phyloP scores from a whole-genome alignment of 2,113 vertebrate species.

The Setophaga kirtlandii region DNA sequence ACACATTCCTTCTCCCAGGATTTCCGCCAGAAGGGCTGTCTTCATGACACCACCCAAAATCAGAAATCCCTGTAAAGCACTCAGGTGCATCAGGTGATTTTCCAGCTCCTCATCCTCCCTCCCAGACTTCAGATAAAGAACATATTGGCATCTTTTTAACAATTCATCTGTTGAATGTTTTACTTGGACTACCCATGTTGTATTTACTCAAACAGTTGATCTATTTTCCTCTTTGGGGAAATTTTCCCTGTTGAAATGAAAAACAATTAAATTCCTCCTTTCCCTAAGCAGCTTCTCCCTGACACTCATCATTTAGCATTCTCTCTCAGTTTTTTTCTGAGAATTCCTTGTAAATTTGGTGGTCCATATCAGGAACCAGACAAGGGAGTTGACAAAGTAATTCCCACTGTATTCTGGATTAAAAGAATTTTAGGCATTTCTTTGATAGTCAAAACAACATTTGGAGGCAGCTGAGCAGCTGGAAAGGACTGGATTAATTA shows the following conservation, averaged over 20 bases:
- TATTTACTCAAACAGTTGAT: neutral
- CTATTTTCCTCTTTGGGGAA: neutral
- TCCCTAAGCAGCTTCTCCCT: neutral
- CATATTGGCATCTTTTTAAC: neutral
- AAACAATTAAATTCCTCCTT: neutral
- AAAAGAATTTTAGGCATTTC: neutral
- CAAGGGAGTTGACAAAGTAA: slow-evolving; percentile 10
- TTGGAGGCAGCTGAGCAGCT: slow-evolving; percentile 14
- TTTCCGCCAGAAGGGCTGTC: neutral
- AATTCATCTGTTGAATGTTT: neutral
- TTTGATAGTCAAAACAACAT: slow-evolving; percentile 36
- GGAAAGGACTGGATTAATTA: slow-evolving; percentile 33
- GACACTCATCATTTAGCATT: neutral
- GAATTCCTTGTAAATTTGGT: slow-evolving; percentile 14
- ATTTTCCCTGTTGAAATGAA: neutral
- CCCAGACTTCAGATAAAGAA: neutral
- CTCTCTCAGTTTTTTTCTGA: neutral
- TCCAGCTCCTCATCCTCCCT: neutral
- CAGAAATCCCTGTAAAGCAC: neutral
- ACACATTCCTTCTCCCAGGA: neutral
- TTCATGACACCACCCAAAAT: neutral
- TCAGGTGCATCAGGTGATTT: neutral
- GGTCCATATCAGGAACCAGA: neutral
- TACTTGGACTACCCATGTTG: neutral
- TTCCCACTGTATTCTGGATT: neutral